Evolutionary conservation across 2,888 invertebrate genomes (phyloP).

Genomic region (Chouioia cunea): DNA sequence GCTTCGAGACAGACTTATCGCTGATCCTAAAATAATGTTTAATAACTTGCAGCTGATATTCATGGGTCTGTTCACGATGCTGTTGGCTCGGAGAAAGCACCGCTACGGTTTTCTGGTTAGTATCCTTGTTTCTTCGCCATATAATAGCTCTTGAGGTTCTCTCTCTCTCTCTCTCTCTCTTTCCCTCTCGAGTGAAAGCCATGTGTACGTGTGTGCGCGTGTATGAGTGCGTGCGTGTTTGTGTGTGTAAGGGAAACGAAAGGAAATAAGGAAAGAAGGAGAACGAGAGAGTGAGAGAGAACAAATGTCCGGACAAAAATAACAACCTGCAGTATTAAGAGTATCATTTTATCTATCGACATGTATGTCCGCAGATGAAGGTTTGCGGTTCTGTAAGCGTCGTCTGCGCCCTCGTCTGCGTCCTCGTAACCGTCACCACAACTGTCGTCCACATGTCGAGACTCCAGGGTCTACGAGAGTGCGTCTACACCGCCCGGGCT

Average conservation of each 20-base stretch:
- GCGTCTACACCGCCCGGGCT: slow-evolving; percentile 79
- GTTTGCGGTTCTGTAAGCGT: slow-evolving; percentile 89
- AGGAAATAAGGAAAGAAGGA: background rate
- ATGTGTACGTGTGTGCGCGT: too few relatives aligned
- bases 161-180: slow-evolving; percentile 1
- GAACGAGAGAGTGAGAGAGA: slow-evolving; percentile 4
- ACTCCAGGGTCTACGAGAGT: slow-evolving; percentile 86
- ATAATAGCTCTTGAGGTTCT: background rate
- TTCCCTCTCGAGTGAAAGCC: too few relatives aligned
- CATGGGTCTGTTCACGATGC: slow-evolving; percentile 89
- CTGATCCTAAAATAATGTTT: slow-evolving; percentile 33
- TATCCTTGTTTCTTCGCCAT: slow-evolving; percentile 16
- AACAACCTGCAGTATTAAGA: slow-evolving; percentile 8
- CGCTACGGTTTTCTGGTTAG: slow-evolving; percentile 91
- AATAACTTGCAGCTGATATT: slow-evolving; percentile 79
- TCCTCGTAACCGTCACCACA: slow-evolving; percentile 89
- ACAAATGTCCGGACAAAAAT: slow-evolving; percentile 22
- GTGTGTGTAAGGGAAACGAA: too few relatives aligned
- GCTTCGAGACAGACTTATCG: background rate
- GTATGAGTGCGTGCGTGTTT: too few relatives aligned
- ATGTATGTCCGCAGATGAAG: slow-evolving; percentile 78
- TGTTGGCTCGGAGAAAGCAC: slow-evolving; percentile 85
- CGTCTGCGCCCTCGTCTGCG: slow-evolving; percentile 88
- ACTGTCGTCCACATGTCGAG: slow-evolving; percentile 92
- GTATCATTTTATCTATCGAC: slow-evolving; percentile 26